These are phyloP conservation scores for Xestia ashworthii DNA, from an alignment of 2,888 invertebrate genomes.

Conservation along the genomic window DNA sequence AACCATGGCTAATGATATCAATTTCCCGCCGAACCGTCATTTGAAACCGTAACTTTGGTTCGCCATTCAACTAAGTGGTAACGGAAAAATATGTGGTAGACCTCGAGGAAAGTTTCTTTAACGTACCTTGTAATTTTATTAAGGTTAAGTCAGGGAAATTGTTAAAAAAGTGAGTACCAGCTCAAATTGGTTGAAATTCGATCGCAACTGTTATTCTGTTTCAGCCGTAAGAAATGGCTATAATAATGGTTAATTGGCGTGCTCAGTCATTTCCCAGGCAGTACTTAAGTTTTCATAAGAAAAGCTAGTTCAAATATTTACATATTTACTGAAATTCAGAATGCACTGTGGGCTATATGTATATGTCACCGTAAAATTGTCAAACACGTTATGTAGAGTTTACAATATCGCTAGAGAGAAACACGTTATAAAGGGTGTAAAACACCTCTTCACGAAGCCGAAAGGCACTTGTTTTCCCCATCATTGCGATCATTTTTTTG, in stretches of 20 bases:
- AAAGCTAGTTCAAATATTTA: background rate
- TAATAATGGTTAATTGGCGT: background rate
- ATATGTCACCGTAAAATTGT: too few relatives aligned
- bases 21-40: constrained; percentile 49
- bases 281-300: background rate
- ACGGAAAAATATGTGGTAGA: constrained; percentile 24
- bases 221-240: background rate
- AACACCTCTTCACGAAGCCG: too few relatives aligned
- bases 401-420: too few relatives aligned
- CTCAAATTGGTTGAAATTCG: background rate
- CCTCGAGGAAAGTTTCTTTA: constrained; percentile 22
- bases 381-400: too few relatives aligned
- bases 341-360: background rate
- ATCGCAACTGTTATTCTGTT: background rate
- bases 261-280: background rate
- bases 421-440: too few relatives aligned
- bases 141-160: background rate
- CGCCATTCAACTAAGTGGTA: constrained; percentile 26
- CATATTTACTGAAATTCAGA: background rate
- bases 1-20: constrained; percentile 59
- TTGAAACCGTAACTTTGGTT: constrained; percentile 43
- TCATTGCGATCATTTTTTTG: too few relatives aligned
- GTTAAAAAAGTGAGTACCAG: background rate
- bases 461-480: too few relatives aligned
- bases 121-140: background rate